These are phyloP conservation scores for Tichodroma muraria DNA, from an alignment of 2,113 vertebrate genomes.

Conservation along the genomic window DNA sequence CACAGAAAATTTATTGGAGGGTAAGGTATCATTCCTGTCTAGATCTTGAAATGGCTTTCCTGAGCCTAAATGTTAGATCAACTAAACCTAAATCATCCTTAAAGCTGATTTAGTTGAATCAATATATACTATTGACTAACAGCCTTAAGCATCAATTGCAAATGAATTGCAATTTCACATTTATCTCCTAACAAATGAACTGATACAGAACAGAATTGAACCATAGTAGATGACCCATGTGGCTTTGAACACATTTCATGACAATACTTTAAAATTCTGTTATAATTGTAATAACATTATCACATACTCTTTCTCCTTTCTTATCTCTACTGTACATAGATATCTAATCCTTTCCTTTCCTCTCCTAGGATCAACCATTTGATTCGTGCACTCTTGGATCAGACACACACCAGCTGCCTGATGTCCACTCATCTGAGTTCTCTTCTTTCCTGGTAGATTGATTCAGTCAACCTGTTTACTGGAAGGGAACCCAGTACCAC, in stretches of 20 bases:
- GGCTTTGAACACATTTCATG: background rate
- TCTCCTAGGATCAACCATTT: background rate
- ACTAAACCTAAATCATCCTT: background rate
- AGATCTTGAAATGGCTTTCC: background rate
- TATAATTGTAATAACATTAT: background rate
- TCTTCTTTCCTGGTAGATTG: background rate
- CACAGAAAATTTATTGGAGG: background rate
- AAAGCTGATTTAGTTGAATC: background rate
- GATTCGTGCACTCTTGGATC: background rate
- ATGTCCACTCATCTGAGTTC: background rate
- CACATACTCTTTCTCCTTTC: background rate
- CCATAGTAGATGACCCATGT: background rate
- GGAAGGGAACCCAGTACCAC: background rate
- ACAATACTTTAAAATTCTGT: background rate
- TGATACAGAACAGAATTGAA: background rate
- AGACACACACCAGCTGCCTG: background rate
- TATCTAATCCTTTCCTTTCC: background rate
- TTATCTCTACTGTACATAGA: background rate
- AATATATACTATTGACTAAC: background rate
- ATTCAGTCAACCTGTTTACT: background rate
- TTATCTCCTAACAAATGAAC: background rate
- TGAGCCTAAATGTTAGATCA: background rate
- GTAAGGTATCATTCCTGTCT: background rate
- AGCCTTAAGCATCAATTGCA: background rate
- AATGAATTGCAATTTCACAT: background rate